A percentile compares a stretch with the other conserved stretches of the same genome.
These are phyloP conservation scores for Drosophila buzzatii DNA, from an alignment of 2,888 invertebrate species.

Conservation along the genomic window DNA sequence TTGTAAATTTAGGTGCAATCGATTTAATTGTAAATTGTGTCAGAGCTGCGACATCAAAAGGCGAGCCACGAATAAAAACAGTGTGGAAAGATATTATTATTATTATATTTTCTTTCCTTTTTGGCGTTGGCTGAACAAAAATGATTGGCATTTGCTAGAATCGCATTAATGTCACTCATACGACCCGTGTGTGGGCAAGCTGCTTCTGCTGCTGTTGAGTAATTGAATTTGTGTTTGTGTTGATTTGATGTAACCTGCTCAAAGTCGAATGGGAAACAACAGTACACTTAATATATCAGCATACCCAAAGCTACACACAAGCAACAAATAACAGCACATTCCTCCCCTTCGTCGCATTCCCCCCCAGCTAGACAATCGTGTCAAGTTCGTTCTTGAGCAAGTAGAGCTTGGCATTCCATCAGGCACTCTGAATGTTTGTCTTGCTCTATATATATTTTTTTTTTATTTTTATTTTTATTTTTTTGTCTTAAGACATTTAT, in stretches of 20 bases:
- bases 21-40: conserved; percentile 74
- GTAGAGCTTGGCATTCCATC: conserved; percentile 28
- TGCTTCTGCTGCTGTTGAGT: conserved; percentile 54
- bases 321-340: conserved; percentile 13
- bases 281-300: conserved; percentile 55
- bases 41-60: conserved; percentile 54
- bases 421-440: conserved; percentile 22
- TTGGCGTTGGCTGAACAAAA: conserved; percentile 44
- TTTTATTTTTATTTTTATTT: not conserved
- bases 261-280: conserved; percentile 33
- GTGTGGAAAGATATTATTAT: conserved; percentile 23
- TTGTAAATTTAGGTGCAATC: conserved; percentile 61
- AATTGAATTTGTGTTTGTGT: conserved; percentile 79
- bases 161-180: conserved; percentile 82
- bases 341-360: not conserved
- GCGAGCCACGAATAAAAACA: conserved; percentile 45
- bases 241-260: conserved; percentile 71
- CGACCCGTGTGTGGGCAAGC: conserved; percentile 33
- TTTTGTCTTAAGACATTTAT: conserved; percentile 54
- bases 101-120: conserved; percentile 6
- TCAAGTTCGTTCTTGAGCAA: conserved; percentile 21
- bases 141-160: conserved; percentile 81
- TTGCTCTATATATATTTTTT: not conserved
- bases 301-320: conserved; percentile 13
- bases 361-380: conserved; percentile 10